A percentile compares a stretch with the other conserved stretches of the same genome.
phyloP scores from a whole-genome alignment of 2,888 invertebrate species.

The Apodemia duryi region DNA sequence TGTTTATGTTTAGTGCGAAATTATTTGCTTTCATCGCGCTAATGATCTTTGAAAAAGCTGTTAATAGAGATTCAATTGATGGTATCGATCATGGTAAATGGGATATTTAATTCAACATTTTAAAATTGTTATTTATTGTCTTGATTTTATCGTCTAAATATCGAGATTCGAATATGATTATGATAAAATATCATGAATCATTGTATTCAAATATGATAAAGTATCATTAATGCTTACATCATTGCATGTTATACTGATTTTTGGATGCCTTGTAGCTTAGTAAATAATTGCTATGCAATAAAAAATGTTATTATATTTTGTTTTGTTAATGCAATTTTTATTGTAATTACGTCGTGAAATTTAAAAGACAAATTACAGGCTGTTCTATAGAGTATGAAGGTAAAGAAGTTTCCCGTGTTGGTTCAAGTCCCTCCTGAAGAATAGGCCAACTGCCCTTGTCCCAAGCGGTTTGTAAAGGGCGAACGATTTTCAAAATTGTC shows the following conservation, averaged over 20 bases:
- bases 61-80: not conserved
- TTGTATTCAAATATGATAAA: not conserved
- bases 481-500: too few relatives aligned
- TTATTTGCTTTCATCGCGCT: too few relatives aligned
- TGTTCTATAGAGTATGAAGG: too few relatives aligned
- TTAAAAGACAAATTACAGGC: too few relatives aligned
- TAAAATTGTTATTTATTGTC: not conserved
- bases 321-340: not conserved
- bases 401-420: too few relatives aligned
- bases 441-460: too few relatives aligned
- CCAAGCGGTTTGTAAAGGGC: too few relatives aligned
- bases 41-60: not conserved
- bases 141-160: not conserved
- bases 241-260: not conserved
- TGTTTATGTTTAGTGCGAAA: too few relatives aligned
- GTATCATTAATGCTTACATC: not conserved
- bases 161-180: not conserved
- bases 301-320: not conserved
- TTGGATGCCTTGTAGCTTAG: constrained; percentile 14
- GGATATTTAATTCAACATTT: too few relatives aligned
- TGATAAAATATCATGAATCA: not conserved
- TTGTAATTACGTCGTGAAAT: too few relatives aligned
- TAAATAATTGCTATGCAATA: constrained; percentile 15
- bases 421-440: too few relatives aligned
- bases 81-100: too few relatives aligned